Evolutionary conservation across 2,888 invertebrate species (phyloP), one percentile per base, ranked within the genome.

Genomic region (Sisyra terminalis): DNA sequence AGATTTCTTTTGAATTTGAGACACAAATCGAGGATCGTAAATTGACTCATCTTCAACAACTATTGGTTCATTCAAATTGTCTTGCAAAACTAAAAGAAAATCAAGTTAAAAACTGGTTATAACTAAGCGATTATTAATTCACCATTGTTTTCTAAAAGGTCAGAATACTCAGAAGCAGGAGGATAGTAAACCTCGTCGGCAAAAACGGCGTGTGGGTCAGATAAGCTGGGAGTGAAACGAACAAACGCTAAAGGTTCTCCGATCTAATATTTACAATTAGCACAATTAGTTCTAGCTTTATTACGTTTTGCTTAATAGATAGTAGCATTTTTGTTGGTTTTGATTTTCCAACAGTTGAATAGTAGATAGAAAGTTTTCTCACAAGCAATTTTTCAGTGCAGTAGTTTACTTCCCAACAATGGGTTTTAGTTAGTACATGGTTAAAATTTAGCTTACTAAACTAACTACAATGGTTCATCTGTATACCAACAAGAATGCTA

Each of bases 171-270:
- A 18, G 32, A 8, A 11, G 70, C 53, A 43, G 83, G 78, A 16
- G 86, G 86, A 57, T 72, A 81, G 57, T 81, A 86, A 11, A 83
- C 69, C 63, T 85, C 84, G 53, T 85, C 84, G n/a, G 85, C 82
- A 55, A 75, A 86, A 49, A 78, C 74, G 2, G 75, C 71, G 46
- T 69, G 65, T 1, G 70, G 69, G 54, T 80, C 72, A 5, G 64
- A 66, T 44, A 67, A 61, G 46, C 72, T 75, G 10, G 88, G 88
- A 6, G 76, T 78, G 53, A 83, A 88, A 49, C 80, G 79, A 18
- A 88, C 80, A 51, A 79, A 78, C 10, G 41, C 41, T 13, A 41
- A 16, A 17, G 41, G 41, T 45, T 52, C 55, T 15, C 55, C 56
- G 8, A 44, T 51, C 29, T 53, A 55, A 35, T 51, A 55, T 31